Evolutionary conservation across 2,888 invertebrate genomes (phyloP), one percentile per base, ranked within the genome.

Genomic region (Heliconius erato): DNA sequence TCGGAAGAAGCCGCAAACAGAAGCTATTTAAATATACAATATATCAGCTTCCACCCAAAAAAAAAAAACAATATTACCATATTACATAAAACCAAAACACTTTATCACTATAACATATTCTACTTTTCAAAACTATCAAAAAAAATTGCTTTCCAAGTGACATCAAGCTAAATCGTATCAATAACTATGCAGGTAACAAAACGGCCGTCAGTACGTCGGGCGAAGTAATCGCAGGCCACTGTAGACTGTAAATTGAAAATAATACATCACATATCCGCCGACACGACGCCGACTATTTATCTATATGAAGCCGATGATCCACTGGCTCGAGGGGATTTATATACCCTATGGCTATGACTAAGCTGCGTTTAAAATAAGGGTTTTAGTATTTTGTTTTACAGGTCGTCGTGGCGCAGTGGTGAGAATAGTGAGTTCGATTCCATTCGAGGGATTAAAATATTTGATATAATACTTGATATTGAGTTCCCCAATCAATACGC

Each of bases 201-300:
- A 54, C 76, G 76, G 68, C 59, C 74, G 84, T 84, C 84, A 82
- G 82, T 82, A 76, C 65, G 76, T 82, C 83, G 49, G 82, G 77
- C 35, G 78, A 82, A 84, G 80, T 82, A 84, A 81, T 82, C 82
- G 84, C 78, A 69, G 79, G 82, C 74, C 74, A 80, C 72, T 82
- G 82, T 74, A 82, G 82, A 82, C 80, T 82, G 84, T 74, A 85
- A 87, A 87, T 86, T 86, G 87, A 86, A 87, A 87, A 86, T 85
- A 85, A 87, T 87, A 85, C 82, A 85, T 86, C 86, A 86, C 86
- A 85, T 83, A 85, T 84, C 79, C 81, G 84, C 84, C 84, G 74
- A 76, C 63, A 63, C 63, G 63, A 63, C 63, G 59, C 76, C 16
- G 59, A 76, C 76, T 59, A 76, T 76, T 76, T 76, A 76, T 76